phyloP scores from a whole-genome alignment of 2,888 invertebrate species.

The Metellina segmentata region DNA sequence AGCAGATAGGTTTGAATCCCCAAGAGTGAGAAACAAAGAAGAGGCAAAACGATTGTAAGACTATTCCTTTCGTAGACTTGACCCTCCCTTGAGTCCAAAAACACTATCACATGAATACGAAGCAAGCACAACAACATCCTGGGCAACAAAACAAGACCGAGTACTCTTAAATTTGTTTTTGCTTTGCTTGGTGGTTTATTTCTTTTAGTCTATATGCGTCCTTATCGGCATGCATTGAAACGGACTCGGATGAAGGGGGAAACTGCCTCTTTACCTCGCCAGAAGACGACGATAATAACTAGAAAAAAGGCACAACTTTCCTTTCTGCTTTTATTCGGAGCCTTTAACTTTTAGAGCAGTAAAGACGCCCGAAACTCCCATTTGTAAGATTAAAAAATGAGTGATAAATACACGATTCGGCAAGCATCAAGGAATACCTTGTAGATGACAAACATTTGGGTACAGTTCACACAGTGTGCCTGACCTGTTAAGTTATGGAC shows the following conservation, averaged over 20 bases:
- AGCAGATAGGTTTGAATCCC: conserved; percentile 44
- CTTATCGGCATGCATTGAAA: conserved; percentile 60
- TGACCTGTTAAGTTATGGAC: background rate
- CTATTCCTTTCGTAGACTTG: conserved; percentile 43
- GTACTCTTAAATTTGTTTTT: conserved; percentile 50
- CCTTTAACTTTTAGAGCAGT: background rate
- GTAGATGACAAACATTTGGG: background rate
- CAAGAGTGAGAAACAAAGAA: conserved; percentile 45
- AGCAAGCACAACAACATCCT: conserved; percentile 46
- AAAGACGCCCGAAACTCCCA: background rate
- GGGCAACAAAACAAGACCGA: conserved; percentile 49
- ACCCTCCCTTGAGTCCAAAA: conserved; percentile 40
- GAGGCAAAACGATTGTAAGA: conserved; percentile 47
- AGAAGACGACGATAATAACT: conserved; percentile 10
- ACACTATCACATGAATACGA: conserved; percentile 65
- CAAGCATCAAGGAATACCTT: too few relatives aligned
- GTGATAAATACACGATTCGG: background rate
- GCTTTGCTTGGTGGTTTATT: conserved; percentile 33
- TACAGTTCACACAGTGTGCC: background rate
- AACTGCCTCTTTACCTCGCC: conserved; percentile 18
- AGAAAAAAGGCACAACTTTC: conserved; percentile 21
- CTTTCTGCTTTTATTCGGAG: background rate
- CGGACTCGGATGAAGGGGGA: conserved; percentile 6
- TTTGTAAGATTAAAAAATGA: background rate
- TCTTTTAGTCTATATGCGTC: conserved; percentile 50